Evolutionary conservation across 23 tunicate genomes (phyloP), one percentile per base, ranked within the genome.

Genomic region (Trididemnum clinides): DNA sequence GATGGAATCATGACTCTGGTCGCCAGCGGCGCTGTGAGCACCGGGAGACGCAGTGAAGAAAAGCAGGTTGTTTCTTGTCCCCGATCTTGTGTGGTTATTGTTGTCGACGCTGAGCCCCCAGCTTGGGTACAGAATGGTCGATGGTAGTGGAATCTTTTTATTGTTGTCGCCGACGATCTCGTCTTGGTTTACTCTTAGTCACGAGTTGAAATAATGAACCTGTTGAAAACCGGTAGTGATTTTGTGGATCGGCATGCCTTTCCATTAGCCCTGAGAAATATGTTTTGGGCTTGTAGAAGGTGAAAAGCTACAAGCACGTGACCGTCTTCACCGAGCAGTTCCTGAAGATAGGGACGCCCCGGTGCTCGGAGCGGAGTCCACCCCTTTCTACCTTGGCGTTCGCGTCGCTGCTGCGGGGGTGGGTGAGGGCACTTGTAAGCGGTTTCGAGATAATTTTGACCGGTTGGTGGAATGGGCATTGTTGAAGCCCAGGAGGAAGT

Each of bases 111-210:
- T 62, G 27, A 62, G 21, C 69, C 69, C 69, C 4, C 6, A 5
- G 39, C 39, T 33, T 21, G 39, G 77, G 49, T 71, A 33, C 29
- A 49, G 39, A n/a, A n/a, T n/a, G n/a, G n/a, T n/a, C n/a, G 44
- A n/a, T n/a, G n/a, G n/a, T n/a, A n/a, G n/a, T n/a, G n/a, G n/a
- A n/a, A n/a, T n/a, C n/a, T n/a, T n/a, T n/a, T n/a, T n/a, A n/a
- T n/a, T n/a, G n/a, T n/a, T n/a, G n/a, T 71, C 39, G 77, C 77
- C 12, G 77, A 71, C 29, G 44, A 71, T 44, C 22, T 71, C 6
- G 18, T 33, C 3, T 26, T 36, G 7, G 81, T 75, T 2, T 33
- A 20, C n/a, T n/a, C n/a, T 2, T 6, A 38, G 28, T 32, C 77
- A 4, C 44, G 12, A 7, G 7, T 19, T 20, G 77, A 44, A 33